Percentiles rank a stretch among this genome's conserved stretches.
phyloP scores from a whole-genome alignment of 1,140 invertebrate species.

The Brachionus manjavacas region DNA sequence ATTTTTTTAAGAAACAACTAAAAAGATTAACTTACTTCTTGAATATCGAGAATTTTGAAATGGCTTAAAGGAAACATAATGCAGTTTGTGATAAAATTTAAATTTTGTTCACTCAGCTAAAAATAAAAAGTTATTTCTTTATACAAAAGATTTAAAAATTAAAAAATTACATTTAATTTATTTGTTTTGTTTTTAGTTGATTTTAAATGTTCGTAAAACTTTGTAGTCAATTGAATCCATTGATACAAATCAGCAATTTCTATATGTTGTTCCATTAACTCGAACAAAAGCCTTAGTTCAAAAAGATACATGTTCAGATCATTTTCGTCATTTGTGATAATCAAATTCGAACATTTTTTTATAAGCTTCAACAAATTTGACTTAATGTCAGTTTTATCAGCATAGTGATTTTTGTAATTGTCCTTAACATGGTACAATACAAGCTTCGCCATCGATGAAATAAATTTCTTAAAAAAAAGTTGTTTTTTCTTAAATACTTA shows the following conservation, averaged over 20 bases:
- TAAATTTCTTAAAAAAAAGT: background rate
- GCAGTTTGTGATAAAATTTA: background rate
- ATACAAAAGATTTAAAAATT: background rate
- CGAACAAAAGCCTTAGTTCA: background rate
- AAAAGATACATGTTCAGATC: background rate
- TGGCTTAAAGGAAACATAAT: slow-evolving; percentile 8
- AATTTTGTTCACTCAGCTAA: background rate
- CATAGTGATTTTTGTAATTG: background rate
- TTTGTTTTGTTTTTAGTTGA: slow-evolving; percentile 1
- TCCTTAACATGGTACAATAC: background rate
- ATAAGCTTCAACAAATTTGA: background rate
- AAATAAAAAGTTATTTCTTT: background rate
- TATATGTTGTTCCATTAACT: background rate
- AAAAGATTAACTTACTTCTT: background rate
- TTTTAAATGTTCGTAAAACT: slow-evolving; percentile 26
- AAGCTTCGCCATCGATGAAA: background rate
- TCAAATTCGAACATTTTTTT: slow-evolving; percentile 19
- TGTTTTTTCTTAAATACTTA: background rate
- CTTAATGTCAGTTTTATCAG: background rate
- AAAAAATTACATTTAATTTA: background rate
- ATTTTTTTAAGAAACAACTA: background rate
- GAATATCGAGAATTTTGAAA: background rate
- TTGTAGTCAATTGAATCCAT: slow-evolving; percentile 2
- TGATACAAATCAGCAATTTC: slow-evolving; percentile 2
- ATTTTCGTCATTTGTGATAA: background rate